Evolutionary conservation across 1,140 invertebrate species (phyloP).

Genomic region (Diplogasteroides magnus): DNA sequence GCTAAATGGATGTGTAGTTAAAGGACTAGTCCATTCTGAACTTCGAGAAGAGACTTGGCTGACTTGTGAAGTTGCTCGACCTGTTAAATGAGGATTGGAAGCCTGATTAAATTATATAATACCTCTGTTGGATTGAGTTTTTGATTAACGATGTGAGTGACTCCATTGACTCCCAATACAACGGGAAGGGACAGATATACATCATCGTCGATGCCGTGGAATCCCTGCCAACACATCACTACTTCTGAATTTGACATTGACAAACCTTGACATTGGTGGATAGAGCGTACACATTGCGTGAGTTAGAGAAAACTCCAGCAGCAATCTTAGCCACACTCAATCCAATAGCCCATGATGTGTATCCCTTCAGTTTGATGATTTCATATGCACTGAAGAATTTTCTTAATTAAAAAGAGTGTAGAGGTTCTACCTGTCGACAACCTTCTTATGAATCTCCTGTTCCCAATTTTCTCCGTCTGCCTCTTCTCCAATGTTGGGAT

Average conservation of each 20-base stretch:
- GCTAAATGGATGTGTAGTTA: too few relatives aligned
- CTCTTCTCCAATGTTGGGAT: conserved; percentile 68
- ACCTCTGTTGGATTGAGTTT: conserved; percentile 67
- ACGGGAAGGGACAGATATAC: conserved; percentile 80
- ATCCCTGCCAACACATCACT: conserved; percentile 63
- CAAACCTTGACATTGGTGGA: conserved; percentile 72
- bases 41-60: conserved; percentile 39
- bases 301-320: conserved; percentile 71
- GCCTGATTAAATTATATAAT: neutral
- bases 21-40: conserved; percentile 43
- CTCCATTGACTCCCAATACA: conserved; percentile 70
- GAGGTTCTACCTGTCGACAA: conserved; percentile 65
- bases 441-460: conserved; percentile 69
- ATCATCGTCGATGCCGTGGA: conserved; percentile 73
- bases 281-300: conserved; percentile 72
- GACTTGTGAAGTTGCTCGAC: conserved; percentile 63
- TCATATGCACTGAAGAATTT: conserved; percentile 37
- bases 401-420: conserved; percentile 9
- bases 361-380: conserved; percentile 58
- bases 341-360: conserved; percentile 61
- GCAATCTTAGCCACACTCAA: conserved; percentile 72
- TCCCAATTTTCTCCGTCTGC: conserved; percentile 73
- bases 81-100: conserved; percentile 1
- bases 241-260: neutral
- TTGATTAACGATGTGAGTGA: conserved; percentile 72